Conservation (phyloP, 2,888 invertebrate genomes). For the Oeneis ivallda region DNA sequence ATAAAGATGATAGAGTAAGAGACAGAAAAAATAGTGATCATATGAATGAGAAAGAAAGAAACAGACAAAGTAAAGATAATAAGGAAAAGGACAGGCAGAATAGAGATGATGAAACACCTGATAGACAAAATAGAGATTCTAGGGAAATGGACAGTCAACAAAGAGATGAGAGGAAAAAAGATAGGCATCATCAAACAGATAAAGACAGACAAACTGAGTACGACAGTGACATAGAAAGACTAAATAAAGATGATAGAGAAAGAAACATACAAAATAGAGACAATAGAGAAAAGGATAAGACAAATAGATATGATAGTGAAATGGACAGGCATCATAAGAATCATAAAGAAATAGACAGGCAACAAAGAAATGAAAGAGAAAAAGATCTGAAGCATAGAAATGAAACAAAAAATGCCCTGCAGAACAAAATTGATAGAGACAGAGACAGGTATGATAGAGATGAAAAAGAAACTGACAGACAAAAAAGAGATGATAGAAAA, state of each 20-base stretch:
- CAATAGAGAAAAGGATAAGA: not conserved
- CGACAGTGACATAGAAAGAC: no score
- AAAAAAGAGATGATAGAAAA: not conserved
- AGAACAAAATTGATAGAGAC: not conserved
- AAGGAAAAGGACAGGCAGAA: not conserved
- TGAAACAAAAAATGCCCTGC: not conserved
- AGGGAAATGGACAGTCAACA: not conserved
- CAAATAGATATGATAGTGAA: not conserved
- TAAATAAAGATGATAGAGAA: not conserved
- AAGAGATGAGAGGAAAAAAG: not conserved
- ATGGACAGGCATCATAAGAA: not conserved
- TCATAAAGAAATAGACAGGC: not conserved
- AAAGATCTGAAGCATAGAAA: not conserved
- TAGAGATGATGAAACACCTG: not conserved
- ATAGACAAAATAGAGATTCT: not conserved
- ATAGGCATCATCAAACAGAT: not conserved
- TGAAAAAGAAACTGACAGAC: not conserved
- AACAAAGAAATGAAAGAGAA: constrained; percentile 22
- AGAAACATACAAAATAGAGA: not conserved
- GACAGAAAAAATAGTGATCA: constrained; percentile 16
- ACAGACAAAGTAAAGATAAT: not conserved
- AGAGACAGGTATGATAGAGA: not conserved
- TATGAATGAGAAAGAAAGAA: not conserved
- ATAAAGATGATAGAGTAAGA: constrained; percentile 33
- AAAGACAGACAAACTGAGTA: not conserved